Evolutionary conservation across 1,140 invertebrate genomes (phyloP).

Genomic region (Drosophila suzukii): DNA sequence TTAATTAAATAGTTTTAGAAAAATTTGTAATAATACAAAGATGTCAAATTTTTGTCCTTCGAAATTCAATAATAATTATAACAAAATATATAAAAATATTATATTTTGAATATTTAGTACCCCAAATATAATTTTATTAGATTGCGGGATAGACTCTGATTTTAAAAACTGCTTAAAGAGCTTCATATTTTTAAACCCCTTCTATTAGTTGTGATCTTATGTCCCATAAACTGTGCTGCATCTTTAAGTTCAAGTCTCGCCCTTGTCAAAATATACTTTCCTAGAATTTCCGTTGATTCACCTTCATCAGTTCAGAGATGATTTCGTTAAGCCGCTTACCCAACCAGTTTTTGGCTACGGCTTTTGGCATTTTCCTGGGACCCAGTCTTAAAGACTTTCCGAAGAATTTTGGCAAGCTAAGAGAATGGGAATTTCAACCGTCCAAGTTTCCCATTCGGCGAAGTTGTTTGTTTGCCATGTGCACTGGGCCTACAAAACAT

Average conservation of each 20-base stretch:
- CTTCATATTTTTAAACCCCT: no score
- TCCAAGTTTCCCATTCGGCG: conserved; percentile 9
- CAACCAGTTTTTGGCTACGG: conserved; percentile 22
- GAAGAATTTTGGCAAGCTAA: conserved; percentile 35
- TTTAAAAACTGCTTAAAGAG: no score
- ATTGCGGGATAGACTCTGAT: no score
- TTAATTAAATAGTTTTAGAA: no score
- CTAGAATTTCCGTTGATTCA: conserved; percentile 24
- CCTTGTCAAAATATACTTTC: background rate
- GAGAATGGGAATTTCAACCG: conserved; percentile 1
- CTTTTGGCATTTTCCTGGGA: conserved; percentile 21
- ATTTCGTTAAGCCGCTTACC: conserved; percentile 46
- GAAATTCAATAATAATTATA: no score
- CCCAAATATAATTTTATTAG: no score
- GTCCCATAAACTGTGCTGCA: background rate
- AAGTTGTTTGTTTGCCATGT: conserved; percentile 48
- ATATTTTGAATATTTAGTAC: no score
- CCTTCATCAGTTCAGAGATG: conserved; percentile 30
- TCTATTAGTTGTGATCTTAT: no score
- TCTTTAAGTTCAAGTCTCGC: background rate
- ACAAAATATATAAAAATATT: no score
- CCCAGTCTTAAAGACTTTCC: conserved; percentile 40
- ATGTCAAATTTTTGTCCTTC: no score
- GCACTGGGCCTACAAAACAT: conserved; percentile 76
- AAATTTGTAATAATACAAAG: no score